Conservation (phyloP, 2,888 invertebrate species). For the Phalera bucephala region DNA sequence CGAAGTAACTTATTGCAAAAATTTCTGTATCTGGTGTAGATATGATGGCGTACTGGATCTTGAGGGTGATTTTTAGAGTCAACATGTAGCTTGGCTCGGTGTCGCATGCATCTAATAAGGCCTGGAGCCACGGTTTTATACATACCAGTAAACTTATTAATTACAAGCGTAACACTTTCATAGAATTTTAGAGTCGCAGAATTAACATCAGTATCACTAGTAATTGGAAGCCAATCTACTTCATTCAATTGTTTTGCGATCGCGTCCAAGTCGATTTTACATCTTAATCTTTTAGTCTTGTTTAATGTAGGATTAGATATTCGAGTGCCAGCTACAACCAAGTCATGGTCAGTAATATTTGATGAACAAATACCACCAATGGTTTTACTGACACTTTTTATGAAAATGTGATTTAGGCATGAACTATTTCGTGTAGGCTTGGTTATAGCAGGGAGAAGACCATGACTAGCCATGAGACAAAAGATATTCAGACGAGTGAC, state of each 20-base stretch:
- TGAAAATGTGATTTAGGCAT: background rate
- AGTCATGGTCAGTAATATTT: background rate
- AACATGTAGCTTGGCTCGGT: too few relatives aligned
- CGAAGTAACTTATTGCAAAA: background rate
- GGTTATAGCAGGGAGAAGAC: background rate
- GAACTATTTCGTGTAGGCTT: background rate
- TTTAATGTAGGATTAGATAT: background rate
- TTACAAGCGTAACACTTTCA: too few relatives aligned
- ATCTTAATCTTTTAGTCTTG: background rate
- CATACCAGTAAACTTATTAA: too few relatives aligned
- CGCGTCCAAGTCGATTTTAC: background rate
- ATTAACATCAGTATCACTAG: too few relatives aligned
- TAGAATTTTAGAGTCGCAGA: too few relatives aligned
- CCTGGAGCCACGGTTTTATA: background rate
- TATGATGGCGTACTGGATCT: too few relatives aligned
- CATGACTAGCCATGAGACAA: conserved; percentile 1
- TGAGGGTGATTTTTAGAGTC: too few relatives aligned
- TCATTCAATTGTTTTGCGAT: background rate
- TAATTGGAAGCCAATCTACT: too few relatives aligned
- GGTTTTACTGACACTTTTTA: background rate
- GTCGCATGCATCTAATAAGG: too few relatives aligned
- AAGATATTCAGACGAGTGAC: too few relatives aligned
- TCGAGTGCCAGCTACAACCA: background rate
- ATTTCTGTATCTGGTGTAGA: background rate
- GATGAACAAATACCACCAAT: background rate